Percentiles rank a stretch among this genome's conserved stretches.
Conservation (phyloP, 2,888 invertebrate species). For the Hypercompe scribonia region DNA sequence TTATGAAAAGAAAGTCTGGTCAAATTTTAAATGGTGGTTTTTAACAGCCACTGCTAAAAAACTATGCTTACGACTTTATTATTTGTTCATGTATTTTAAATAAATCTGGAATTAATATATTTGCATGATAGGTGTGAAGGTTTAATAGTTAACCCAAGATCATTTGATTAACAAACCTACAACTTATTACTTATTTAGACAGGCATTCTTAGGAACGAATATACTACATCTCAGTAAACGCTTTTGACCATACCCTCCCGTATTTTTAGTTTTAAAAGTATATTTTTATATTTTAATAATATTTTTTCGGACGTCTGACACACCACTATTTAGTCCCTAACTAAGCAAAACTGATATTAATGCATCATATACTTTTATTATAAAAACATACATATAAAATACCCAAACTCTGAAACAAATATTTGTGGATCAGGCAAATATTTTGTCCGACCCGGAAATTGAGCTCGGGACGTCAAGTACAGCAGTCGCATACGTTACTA, state of each 20-base stretch:
- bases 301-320: too few relatives aligned
- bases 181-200: background rate
- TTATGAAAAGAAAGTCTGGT: too few relatives aligned
- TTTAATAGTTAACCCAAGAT: background rate
- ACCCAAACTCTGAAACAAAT: too few relatives aligned
- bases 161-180: background rate
- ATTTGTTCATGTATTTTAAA: background rate
- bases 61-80: background rate
- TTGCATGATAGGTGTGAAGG: background rate
- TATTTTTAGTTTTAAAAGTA: background rate
- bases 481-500: too few relatives aligned
- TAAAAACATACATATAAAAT: too few relatives aligned
- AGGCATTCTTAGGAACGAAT: background rate
- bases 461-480: too few relatives aligned
- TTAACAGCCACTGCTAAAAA: background rate
- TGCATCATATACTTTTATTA: too few relatives aligned
- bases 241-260: background rate
- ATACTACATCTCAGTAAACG: background rate
- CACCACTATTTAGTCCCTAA: too few relatives aligned
- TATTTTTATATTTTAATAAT: too few relatives aligned
- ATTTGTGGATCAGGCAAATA: too few relatives aligned
- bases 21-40: background rate
- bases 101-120: background rate
- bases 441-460: too few relatives aligned
- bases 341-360: too few relatives aligned